These are phyloP conservation scores for Sorex maritimensis DNA, from an alignment of 2,797 vertebrate species.

Conservation along the genomic window DNA sequence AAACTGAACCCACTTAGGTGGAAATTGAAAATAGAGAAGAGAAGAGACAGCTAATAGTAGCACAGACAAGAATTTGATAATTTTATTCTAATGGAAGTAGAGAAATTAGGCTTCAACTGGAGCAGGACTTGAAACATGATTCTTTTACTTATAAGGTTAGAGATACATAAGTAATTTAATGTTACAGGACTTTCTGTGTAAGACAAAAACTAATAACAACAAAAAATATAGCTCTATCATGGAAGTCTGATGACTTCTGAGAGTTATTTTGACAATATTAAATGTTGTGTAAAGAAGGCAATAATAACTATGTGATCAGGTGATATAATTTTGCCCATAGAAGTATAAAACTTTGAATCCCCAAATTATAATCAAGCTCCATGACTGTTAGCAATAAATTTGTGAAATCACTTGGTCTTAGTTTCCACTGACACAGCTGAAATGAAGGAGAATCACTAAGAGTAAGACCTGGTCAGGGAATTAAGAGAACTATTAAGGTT, in stretches of 20 bases:
- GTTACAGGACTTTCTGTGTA: background rate
- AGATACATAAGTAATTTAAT: background rate
- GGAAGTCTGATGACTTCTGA: background rate
- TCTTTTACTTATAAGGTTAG: background rate
- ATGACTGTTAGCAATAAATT: background rate
- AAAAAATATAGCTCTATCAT: background rate
- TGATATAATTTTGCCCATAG: background rate
- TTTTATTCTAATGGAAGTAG: conserved; percentile 2
- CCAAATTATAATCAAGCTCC: background rate
- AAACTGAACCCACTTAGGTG: background rate
- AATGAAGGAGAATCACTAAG: background rate
- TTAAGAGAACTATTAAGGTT: background rate
- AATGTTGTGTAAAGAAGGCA: background rate
- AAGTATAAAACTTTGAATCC: background rate
- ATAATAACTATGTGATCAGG: background rate
- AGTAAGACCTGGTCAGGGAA: background rate
- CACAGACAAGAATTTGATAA: background rate
- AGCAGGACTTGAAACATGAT: background rate
- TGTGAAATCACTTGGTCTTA: conserved; percentile 4
- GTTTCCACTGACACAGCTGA: background rate
- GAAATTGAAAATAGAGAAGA: background rate
- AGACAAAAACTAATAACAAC: background rate
- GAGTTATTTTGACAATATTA: background rate
- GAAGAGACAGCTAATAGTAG: background rate
- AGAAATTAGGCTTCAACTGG: background rate